Conservation (phyloP, 2,797 vertebrate genomes). For the Microctenopoma steveboyesi region DNA sequence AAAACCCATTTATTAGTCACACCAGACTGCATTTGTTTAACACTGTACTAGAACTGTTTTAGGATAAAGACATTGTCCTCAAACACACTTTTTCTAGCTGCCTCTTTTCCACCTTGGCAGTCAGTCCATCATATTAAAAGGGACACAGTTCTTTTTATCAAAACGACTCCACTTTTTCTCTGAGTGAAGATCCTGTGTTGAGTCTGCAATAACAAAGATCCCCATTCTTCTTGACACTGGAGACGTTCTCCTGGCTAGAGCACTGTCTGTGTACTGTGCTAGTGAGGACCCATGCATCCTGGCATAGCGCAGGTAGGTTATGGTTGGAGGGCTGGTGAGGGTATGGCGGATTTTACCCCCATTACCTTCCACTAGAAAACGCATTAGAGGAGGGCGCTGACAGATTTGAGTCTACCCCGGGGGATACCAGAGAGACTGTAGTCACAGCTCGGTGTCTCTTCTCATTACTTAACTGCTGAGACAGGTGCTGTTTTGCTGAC, state of each 20-base stretch:
- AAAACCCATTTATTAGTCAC: background rate
- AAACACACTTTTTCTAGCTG: constrained; percentile 5
- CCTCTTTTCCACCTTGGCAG: constrained; percentile 28
- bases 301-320: constrained; percentile 47
- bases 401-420: constrained; percentile 53
- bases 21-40: background rate
- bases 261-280: constrained; percentile 52
- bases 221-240: constrained; percentile 73
- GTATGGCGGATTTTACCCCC: constrained; percentile 26
- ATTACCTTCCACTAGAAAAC: constrained; percentile 46
- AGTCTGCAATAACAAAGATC: constrained; percentile 69
- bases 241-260: constrained; percentile 52
- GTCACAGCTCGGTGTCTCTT: constrained; percentile 60
- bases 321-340: constrained; percentile 25
- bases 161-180: constrained; percentile 34
- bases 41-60: background rate
- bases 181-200: constrained; percentile 48
- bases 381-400: constrained; percentile 65
- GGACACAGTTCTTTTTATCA: constrained; percentile 44
- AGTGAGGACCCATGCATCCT: constrained; percentile 51
- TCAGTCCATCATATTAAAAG: constrained; percentile 31
- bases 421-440: constrained; percentile 50
- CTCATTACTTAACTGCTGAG: constrained; percentile 71
- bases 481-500: constrained; percentile 56
- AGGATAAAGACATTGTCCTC: background rate